Evolutionary conservation across 2,797 vertebrate species (phyloP), one percentile per base, ranked within the genome.

Genomic region (Neostethus bicornis): DNA sequence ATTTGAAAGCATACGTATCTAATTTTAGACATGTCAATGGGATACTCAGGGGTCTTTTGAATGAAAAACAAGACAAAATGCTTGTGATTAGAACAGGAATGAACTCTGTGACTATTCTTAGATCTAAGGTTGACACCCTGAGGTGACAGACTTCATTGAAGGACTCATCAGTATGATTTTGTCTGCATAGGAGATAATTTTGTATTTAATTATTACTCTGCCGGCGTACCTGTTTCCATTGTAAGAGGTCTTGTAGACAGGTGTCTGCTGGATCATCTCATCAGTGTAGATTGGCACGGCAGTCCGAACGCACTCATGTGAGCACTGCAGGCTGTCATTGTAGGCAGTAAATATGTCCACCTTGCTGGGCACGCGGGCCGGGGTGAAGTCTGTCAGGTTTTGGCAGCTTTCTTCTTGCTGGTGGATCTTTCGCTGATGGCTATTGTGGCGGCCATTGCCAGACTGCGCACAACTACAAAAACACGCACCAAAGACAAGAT

Each of bases 351-450:
- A 99, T 72, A 99, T 98, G 91, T 99, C 96, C 90, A 98, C 91
- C 84, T 93, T 95, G 80, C 97, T 98, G 85, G 96, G 93, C 73
- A 96, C 96, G 2, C 97, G 92, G 21, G 96, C 95, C 0, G 96
- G 92, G 2, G 97, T 94, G 80, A 99, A 98, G 90, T 98, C 96
- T 0, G 97, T 98, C 89, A 98, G 87, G 81, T 99, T 99, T 85
- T 99, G 97, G 89, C 97, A 99, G 80, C 97, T 99, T 76, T 99
- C 97, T 70, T 99, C 97, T 84, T 99, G 97, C 89, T 99, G 96
- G 90, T 94, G 94, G 73, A 95, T 93, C 89, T 98, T 98, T 75
- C 96, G 93, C 90, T 98, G 97, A 92, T 96, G 96, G 91, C 95
- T 95, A 93, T 93, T 97, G 86, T 96, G 91, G 31, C 95, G 94